Evolutionary conservation across 1,140 invertebrate species (phyloP).

Genomic region (Tetramorium alpestre): DNA sequence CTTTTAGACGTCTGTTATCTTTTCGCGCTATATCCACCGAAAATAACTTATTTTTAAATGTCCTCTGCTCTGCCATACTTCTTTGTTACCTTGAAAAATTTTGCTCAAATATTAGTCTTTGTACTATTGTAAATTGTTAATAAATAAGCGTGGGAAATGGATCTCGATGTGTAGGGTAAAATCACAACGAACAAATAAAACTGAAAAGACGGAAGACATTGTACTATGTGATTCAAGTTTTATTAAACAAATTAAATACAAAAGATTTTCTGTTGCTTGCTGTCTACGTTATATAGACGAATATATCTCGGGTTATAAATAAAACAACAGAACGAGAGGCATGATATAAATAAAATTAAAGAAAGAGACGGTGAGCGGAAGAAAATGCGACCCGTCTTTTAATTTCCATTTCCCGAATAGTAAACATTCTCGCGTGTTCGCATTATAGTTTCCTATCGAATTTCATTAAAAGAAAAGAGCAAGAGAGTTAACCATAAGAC

Average conservation of each 20-base stretch:
- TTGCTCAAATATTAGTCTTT: slow-evolving; percentile 40
- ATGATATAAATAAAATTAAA: slow-evolving; percentile 76
- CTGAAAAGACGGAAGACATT: slow-evolving; percentile 67
- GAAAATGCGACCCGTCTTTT: slow-evolving; percentile 30
- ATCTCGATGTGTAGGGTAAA: slow-evolving; percentile 12
- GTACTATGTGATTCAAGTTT: slow-evolving; percentile 83
- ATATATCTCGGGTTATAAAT: slow-evolving; percentile 76
- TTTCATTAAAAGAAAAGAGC: slow-evolving; percentile 17
- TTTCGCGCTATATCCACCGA: too few relatives aligned
- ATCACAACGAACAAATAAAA: slow-evolving; percentile 65
- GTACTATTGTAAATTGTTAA: slow-evolving; percentile 44
- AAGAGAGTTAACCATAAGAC: not conserved
- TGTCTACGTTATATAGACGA: slow-evolving; percentile 58
- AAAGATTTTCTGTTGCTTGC: slow-evolving; percentile 78
- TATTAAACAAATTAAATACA: slow-evolving; percentile 84
- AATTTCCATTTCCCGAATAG: not conserved
- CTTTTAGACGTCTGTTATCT: not conserved
- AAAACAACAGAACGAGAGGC: slow-evolving; percentile 73
- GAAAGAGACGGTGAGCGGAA: slow-evolving; percentile 8
- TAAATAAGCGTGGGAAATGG: slow-evolving; percentile 23
- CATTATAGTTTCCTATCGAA: slow-evolving; percentile 3
- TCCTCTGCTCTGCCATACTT: not conserved
- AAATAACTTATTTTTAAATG: not conserved
- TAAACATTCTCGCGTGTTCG: slow-evolving; percentile 38
- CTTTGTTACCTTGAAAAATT: slow-evolving; percentile 13